Percentiles rank a stretch among this genome's conserved stretches.
Evolutionary conservation across 2,888 invertebrate species (phyloP).

Genomic region (Scelioninae gen. 2): DNA sequence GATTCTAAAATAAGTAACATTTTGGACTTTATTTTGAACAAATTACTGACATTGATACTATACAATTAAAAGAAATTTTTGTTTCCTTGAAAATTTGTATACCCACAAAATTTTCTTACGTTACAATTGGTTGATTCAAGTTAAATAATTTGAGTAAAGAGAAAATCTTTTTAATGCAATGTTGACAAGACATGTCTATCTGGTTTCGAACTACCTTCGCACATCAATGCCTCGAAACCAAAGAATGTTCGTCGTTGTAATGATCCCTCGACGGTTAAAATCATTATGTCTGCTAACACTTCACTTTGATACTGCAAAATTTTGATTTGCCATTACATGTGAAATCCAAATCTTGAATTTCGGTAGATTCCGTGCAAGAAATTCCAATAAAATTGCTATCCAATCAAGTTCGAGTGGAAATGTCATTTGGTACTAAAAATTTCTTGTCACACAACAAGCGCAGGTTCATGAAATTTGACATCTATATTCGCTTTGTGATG

Average conservation of each 20-base stretch:
- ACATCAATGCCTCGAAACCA: slow-evolving; percentile 3
- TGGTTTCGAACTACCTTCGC: background rate
- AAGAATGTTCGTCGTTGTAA: slow-evolving; percentile 53
- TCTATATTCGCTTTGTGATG: background rate
- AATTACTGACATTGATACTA: no score
- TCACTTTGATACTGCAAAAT: background rate
- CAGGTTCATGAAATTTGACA: background rate
- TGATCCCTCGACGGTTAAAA: slow-evolving; percentile 12
- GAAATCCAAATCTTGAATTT: background rate
- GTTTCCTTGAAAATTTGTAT: no score
- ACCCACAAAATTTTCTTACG: no score
- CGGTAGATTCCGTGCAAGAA: background rate
- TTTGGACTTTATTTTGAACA: no score
- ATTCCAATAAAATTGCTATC: background rate
- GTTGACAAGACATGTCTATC: no score
- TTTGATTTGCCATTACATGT: slow-evolving; percentile 6
- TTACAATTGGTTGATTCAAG: no score
- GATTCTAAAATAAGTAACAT: no score
- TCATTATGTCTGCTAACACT: background rate
- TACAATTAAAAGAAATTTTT: no score
- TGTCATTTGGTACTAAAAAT: no score
- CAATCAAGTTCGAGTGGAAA: background rate
- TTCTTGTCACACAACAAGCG: no score
- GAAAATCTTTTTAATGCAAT: no score
- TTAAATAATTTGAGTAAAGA: no score